These are phyloP conservation scores for Synanthedon tipuliformis DNA, from an alignment of 2,888 invertebrate genomes.

Conservation along the genomic window DNA sequence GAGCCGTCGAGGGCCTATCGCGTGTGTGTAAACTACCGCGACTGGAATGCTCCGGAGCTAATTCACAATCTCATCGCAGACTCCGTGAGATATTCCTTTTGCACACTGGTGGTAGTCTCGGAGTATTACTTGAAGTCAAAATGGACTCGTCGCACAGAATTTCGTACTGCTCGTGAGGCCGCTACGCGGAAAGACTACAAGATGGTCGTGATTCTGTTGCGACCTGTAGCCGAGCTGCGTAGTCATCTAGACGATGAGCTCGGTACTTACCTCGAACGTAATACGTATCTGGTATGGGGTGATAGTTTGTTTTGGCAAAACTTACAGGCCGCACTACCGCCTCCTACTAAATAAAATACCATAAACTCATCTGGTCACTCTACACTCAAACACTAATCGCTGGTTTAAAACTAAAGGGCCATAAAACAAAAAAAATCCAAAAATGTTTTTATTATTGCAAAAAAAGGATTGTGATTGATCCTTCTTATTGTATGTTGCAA, in stretches of 20 bases:
- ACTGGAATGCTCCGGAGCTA: slow-evolving; percentile 80
- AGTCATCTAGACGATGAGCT: slow-evolving; percentile 71
- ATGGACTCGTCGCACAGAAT: slow-evolving; percentile 77
- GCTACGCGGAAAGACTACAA: slow-evolving; percentile 62
- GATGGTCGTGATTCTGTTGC: slow-evolving; percentile 79
- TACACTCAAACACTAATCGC: too few species aligned
- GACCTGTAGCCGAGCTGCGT: slow-evolving; percentile 72
- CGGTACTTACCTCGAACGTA: slow-evolving; percentile 75
- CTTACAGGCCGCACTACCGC: slow-evolving; percentile 76
- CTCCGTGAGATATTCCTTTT: slow-evolving; percentile 78
- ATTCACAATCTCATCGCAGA: slow-evolving; percentile 79
- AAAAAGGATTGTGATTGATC: too few species aligned
- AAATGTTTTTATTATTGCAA: too few species aligned
- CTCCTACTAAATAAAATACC: too few species aligned
- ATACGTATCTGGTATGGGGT: slow-evolving; percentile 85
- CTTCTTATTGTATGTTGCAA: too few species aligned
- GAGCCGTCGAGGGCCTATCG: slow-evolving; percentile 48
- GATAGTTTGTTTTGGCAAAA: slow-evolving; percentile 88
- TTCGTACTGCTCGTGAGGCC: slow-evolving; percentile 66
- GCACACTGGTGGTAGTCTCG: slow-evolving; percentile 31
- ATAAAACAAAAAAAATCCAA: too few species aligned
- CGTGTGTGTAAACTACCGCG: slow-evolving; percentile 78
- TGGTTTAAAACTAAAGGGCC: too few species aligned
- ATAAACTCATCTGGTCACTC: too few species aligned
- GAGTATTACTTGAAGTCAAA: slow-evolving; percentile 38